Base-by-base conservation (phyloP, 2,888 invertebrate genomes). In the Nymphalis c-album region DNA sequence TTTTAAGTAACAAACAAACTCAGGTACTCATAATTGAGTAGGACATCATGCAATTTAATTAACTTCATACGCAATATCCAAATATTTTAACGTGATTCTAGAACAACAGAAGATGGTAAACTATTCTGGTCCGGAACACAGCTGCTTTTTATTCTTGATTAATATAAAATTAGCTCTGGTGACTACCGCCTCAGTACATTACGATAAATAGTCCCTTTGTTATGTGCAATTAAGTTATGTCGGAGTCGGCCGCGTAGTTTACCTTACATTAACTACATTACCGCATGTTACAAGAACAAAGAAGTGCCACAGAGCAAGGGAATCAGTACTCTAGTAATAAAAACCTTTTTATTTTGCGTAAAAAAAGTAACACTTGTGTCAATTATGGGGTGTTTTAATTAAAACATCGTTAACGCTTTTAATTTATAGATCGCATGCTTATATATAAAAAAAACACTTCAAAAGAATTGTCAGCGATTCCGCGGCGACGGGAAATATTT, bases 401-500 rank as follows among this genome's bases (percentile, higher is more conserved):
- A 13, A 40, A 13, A 13, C 0, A 10, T 4, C 13, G 4, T 2
- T 10, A 13, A 40, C 4, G 13, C 40, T 13, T 13, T 13, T 40
- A 40, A 13, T 13, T 1, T 22, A 40, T 13, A 40, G 40, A 4
- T 40, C 13, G 4, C 40, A 40, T 8, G 13, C 7, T 55, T 17
- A 17, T 17, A 16, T 55, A n/a, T n/a, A n/a, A 31, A n/a, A 7
- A 55, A 55, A n/a, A 55, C 31, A 22, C 22, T 5, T 10, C 20
- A 3, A 16, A 53, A 31, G 3, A 53, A 53, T 5, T 55, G 31
- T 31, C 35, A 18, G 35, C 13, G 57, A n/a, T 10, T 40, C 45
- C 35, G 22, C 20, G 57, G 47, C 46, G 50, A 50, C 47, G 59
- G 51, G 63, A 63, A 67, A 67, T 67, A 67, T 67, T 67, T 67